These are phyloP conservation scores for Crenuchus spilurus DNA, from an alignment of 2,797 vertebrate genomes.

Conservation along the genomic window DNA sequence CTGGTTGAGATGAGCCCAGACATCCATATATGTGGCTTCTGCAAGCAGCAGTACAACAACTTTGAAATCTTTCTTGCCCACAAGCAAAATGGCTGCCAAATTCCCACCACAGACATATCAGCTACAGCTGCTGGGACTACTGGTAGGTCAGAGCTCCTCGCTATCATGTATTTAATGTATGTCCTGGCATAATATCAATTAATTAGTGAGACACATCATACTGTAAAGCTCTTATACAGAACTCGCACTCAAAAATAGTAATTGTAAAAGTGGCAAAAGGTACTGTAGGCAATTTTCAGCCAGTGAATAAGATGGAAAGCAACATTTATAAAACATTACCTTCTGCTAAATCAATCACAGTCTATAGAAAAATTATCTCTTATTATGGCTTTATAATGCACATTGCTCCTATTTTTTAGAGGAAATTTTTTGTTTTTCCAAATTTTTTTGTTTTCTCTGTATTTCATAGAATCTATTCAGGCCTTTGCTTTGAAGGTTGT, in stretches of 20 bases:
- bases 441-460: neutral
- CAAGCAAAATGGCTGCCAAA: conserved; percentile 90
- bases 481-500: conserved; percentile 89
- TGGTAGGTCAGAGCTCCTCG: conserved; percentile 80
- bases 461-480: conserved; percentile 78
- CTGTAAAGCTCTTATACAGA: too few relatives aligned
- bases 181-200: too few relatives aligned
- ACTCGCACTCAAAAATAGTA: too few relatives aligned
- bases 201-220: too few relatives aligned
- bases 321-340: too few relatives aligned
- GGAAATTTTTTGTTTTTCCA: neutral
- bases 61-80: conserved; percentile 91
- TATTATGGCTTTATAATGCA: neutral
- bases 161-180: too few relatives aligned
- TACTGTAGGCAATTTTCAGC: too few relatives aligned
- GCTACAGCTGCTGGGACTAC: conserved; percentile 74
- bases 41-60: conserved; percentile 95
- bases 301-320: too few relatives aligned
- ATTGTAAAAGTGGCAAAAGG: too few relatives aligned
- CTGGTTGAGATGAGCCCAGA: conserved; percentile 91
- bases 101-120: conserved; percentile 70
- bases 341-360: too few relatives aligned
- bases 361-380: too few relatives aligned
- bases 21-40: conserved; percentile 96
- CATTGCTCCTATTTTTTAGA: too few relatives aligned